Evolutionary conservation across 2,888 invertebrate species (phyloP).

Genomic region (Cephalotes varians): DNA sequence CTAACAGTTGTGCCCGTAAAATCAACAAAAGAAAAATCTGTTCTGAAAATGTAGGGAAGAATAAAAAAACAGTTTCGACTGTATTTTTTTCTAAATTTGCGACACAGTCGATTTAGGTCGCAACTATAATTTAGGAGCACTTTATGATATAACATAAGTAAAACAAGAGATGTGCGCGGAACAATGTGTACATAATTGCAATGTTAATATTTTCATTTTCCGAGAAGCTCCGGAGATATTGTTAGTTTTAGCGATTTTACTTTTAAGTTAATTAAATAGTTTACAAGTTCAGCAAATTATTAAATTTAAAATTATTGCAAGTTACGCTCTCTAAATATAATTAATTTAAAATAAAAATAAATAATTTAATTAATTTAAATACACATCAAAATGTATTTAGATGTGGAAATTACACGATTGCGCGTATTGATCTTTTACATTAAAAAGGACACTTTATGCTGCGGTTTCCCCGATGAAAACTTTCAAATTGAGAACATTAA

Average conservation of each 20-base stretch:
- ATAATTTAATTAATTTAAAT: no score
- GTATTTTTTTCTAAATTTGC: not conserved
- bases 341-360: not conserved
- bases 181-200: not conserved
- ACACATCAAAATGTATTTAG: not conserved
- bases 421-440: not conserved
- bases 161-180: not conserved
- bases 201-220: not conserved
- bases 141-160: not conserved
- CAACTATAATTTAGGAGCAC: not conserved
- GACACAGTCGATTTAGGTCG: not conserved
- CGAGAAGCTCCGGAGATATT: not conserved
- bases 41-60: not conserved
- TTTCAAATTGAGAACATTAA: slow-evolving; percentile 12
- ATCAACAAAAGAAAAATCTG: not conserved
- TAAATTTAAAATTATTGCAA: slow-evolving; percentile 3
- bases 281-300: not conserved
- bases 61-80: slow-evolving; percentile 2
- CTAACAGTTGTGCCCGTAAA: slow-evolving; percentile 24
- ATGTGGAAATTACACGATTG: not conserved
- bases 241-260: not conserved
- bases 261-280: slow-evolving; percentile 20
- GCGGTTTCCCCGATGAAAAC: not conserved
- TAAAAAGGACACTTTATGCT: not conserved
- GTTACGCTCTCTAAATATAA: slow-evolving; percentile 10